phyloP scores from a whole-genome alignment of 1,140 invertebrate species.

The Cecropterus lyciades region DNA sequence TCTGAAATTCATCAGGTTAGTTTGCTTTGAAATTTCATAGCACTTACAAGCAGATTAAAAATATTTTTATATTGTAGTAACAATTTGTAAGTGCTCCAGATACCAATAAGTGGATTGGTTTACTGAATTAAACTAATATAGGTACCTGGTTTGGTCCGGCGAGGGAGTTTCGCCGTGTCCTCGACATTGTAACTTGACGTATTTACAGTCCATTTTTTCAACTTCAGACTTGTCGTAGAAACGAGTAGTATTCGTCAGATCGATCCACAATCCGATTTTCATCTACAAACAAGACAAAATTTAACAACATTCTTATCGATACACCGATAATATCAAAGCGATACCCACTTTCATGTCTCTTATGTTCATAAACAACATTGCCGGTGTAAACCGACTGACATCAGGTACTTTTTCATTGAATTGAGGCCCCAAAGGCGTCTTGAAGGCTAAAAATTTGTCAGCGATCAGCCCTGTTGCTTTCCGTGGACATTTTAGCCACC shows the following conservation, averaged over 20 bases:
- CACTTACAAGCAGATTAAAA: no score
- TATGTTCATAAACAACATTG: conserved; percentile 91
- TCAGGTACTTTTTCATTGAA: conserved; percentile 93
- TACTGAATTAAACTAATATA: neutral
- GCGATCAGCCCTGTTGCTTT: conserved; percentile 91
- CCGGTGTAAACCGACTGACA: conserved; percentile 91
- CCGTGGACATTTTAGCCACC: conserved; percentile 97
- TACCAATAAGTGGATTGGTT: no score
- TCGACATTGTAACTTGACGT: conserved; percentile 94
- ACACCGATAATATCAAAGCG: conserved; percentile 11
- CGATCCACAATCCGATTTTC: conserved; percentile 97
- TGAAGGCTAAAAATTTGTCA: conserved; percentile 95
- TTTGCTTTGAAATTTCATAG: no score
- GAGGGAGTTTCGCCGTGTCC: conserved; percentile 94
- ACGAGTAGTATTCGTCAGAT: conserved; percentile 96
- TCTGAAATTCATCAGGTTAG: no score
- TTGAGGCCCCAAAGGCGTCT: conserved; percentile 92
- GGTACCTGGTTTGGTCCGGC: conserved; percentile 89
- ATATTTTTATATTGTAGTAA: no score
- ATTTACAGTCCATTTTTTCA: conserved; percentile 90
- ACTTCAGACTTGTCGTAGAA: conserved; percentile 95
- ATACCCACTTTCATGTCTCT: conserved; percentile 88
- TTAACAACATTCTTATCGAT: conserved; percentile 23
- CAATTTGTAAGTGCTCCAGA: no score
- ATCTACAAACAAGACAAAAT: conserved; percentile 80